phyloP scores from a whole-genome alignment of 2,888 invertebrate genomes.

The Sialis lutaria region DNA sequence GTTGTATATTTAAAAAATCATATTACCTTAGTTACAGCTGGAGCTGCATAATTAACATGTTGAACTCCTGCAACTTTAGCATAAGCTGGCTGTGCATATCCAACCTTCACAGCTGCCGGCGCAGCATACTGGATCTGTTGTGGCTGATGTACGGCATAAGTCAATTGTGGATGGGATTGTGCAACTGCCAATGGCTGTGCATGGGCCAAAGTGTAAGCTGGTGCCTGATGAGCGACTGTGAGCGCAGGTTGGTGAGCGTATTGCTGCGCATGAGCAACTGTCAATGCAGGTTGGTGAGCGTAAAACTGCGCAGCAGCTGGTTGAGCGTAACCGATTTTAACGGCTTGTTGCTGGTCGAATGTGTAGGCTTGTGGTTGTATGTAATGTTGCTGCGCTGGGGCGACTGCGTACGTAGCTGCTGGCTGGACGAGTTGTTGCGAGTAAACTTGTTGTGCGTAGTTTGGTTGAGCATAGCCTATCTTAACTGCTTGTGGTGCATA shows the following conservation, averaged over 20 bases:
- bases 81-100: constrained; percentile 1
- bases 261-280: constrained; percentile 12
- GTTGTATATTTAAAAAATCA: neutral
- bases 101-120: constrained; percentile 4
- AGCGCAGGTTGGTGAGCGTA: constrained; percentile 5
- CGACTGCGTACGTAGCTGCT: neutral
- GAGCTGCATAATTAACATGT: constrained; percentile 1
- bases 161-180: neutral
- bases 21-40: neutral
- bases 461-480: neutral
- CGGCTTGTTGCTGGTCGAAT: neutral
- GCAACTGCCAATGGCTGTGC: neutral
- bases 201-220: neutral
- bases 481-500: neutral
- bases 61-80: constrained; percentile 9
- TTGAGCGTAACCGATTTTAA: constrained; percentile 3
- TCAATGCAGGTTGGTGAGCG: constrained; percentile 9
- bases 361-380: constrained; percentile 1
- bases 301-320: constrained; percentile 7
- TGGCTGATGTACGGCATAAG: neutral
- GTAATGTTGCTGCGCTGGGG: neutral
- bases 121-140: constrained; percentile 9
- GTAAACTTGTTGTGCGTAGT: neutral
- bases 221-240: neutral
- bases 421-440: no score